Conservation (phyloP, 2,888 invertebrate genomes). For the Stomorhina lunata region DNA sequence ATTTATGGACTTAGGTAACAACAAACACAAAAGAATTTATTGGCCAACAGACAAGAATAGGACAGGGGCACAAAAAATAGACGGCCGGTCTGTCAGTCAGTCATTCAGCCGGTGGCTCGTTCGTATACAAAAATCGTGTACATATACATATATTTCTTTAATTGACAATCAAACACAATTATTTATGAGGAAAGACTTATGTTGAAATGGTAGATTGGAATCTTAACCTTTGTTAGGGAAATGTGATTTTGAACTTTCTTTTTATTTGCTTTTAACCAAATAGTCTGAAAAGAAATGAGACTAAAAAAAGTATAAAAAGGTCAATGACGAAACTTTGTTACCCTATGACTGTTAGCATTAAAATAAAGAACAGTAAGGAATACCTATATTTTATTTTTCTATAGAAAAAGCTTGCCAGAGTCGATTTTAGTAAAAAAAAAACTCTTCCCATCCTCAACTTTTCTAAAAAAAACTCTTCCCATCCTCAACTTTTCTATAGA, state of each 20-base stretch:
- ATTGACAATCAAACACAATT: neutral
- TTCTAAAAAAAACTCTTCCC: too few relatives aligned
- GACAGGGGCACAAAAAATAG: neutral
- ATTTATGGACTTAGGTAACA: neutral
- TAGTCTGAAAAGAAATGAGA: neutral
- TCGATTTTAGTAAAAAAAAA: too few relatives aligned
- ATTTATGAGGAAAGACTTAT: neutral
- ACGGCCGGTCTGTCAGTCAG: too few relatives aligned
- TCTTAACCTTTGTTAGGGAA: neutral
- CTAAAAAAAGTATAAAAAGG: neutral
- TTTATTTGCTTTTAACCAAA: neutral
- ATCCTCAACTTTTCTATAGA: too few relatives aligned
- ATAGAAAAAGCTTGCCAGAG: too few relatives aligned
- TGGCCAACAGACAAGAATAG: neutral
- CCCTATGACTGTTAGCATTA: too few relatives aligned
- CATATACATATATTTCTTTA: too few relatives aligned
- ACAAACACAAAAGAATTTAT: neutral
- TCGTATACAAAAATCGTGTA: neutral
- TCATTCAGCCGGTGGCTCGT: too few relatives aligned
- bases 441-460: too few relatives aligned
- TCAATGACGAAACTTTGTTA: neutral
- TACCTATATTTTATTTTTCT: too few relatives aligned
- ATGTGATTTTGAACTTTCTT: neutral
- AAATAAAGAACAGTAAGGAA: too few relatives aligned
- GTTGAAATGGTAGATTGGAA: neutral